A percentile compares a stretch with the other conserved stretches of the same genome.
These are phyloP conservation scores for Tragulus kanchil DNA, from an alignment of 2,113 vertebrate species.

Conservation along the genomic window DNA sequence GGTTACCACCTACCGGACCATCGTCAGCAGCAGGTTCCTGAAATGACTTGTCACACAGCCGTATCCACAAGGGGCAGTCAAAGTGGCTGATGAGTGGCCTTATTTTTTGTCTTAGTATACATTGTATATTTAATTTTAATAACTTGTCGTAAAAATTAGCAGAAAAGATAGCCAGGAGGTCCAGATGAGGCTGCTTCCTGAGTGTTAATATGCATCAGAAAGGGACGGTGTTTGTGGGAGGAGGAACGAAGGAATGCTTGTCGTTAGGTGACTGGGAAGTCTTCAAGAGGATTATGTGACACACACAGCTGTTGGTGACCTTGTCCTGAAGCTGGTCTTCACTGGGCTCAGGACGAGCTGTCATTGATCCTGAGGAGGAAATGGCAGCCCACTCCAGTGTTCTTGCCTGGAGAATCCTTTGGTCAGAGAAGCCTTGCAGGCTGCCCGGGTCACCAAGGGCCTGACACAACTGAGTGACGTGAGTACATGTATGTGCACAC, in stretches of 20 bases:
- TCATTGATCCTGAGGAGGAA: neutral
- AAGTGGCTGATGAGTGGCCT: neutral
- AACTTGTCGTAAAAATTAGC: neutral
- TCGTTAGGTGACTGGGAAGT: neutral
- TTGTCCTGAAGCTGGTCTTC: neutral
- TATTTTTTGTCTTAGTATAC: neutral
- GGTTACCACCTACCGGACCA: fast-evolving
- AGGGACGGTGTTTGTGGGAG: neutral
- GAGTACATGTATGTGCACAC: neutral
- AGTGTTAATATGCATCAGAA: neutral
- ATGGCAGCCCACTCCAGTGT: neutral
- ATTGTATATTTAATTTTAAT: neutral
- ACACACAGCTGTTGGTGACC: neutral
- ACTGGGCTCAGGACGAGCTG: neutral
- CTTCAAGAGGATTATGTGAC: neutral
- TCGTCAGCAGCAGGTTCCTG: neutral
- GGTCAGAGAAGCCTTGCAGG: neutral
- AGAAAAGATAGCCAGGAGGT: neutral
- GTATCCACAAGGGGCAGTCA: neutral
- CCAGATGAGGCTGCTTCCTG: neutral
- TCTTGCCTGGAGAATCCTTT: neutral
- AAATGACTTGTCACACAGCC: too few relatives aligned
- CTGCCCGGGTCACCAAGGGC: neutral
- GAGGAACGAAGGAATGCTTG: neutral
- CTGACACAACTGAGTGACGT: neutral